These are phyloP conservation scores for Drosophila equinoxialis DNA, from an alignment of 1,140 invertebrate species.

Conservation along the genomic window DNA sequence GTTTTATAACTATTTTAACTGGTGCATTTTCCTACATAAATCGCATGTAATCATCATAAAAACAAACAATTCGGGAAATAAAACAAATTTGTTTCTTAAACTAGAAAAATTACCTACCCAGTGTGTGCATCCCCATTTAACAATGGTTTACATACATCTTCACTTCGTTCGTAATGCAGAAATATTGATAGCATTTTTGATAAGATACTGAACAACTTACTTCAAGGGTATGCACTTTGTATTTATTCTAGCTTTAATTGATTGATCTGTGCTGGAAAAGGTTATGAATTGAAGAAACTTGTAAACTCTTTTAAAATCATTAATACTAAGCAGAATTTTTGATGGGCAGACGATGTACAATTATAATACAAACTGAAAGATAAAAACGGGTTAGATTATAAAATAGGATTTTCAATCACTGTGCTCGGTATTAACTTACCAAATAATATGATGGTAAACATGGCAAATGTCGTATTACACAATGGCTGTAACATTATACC, in stretches of 20 bases:
- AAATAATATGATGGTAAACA: conserved; percentile 60
- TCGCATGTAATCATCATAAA: not conserved
- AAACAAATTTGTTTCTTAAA: conserved; percentile 4
- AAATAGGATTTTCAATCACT: accelerated
- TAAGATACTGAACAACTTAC: too few relatives aligned
- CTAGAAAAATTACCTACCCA: not conserved
- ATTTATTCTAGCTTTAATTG: too few relatives aligned
- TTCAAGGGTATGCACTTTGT: too few relatives aligned
- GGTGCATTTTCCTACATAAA: conserved; percentile 7
- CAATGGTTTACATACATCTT: too few relatives aligned
- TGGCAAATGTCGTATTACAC: conserved; percentile 84
- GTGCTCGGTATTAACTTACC: conserved; percentile 33
- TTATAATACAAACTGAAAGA: conserved; percentile 60
- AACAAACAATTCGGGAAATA: conserved; percentile 1
- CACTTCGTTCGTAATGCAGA: too few relatives aligned
- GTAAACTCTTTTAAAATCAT: too few relatives aligned
- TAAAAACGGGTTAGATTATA: not conserved
- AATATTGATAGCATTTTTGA: too few relatives aligned
- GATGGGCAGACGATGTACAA: conserved; percentile 66
- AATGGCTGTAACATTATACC: conserved; percentile 84
- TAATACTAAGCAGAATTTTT: conserved; percentile 34
- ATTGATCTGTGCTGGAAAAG: too few relatives aligned
- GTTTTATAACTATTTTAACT: not conserved
- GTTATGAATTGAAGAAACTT: too few relatives aligned
- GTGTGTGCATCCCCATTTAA: not conserved